These are phyloP conservation scores for Penaeus chinensis DNA, from an alignment of 1,140 invertebrate genomes.

Conservation along the genomic window DNA sequence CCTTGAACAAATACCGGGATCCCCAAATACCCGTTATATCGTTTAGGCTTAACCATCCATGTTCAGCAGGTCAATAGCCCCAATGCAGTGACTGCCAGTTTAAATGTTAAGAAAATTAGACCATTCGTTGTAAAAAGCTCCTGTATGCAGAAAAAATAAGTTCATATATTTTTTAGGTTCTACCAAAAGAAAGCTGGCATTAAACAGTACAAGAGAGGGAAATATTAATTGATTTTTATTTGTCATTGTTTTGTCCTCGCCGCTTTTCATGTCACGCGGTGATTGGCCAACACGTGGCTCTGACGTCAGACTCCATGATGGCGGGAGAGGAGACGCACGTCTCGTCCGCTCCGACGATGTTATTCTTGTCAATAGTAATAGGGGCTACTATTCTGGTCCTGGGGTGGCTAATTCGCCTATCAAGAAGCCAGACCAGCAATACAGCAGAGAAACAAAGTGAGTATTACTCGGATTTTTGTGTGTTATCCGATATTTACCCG, in stretches of 20 bases:
- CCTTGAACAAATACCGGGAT: too few relatives aligned
- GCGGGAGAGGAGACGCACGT: conserved; percentile 45
- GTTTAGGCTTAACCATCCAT: too few relatives aligned
- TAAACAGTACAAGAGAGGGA: too few relatives aligned
- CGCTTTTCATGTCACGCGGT: conserved; percentile 32
- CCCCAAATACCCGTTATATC: too few relatives aligned
- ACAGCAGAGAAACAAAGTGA: conserved; percentile 11
- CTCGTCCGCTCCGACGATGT: conserved; percentile 33
- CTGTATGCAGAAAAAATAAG: not conserved
- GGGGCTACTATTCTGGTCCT: conserved; percentile 41
- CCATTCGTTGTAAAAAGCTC: too few relatives aligned
- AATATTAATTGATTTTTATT: not conserved
- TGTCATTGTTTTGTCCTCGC: conserved; percentile 51
- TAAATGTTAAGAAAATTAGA: too few relatives aligned
- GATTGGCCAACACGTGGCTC: conserved; percentile 59
- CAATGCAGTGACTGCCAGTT: too few relatives aligned
- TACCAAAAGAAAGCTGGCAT: not conserved
- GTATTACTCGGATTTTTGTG: not conserved
- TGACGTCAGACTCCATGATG: conserved; percentile 51
- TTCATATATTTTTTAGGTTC: conserved; percentile 1
- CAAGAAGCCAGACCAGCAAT: not conserved
- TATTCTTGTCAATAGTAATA: conserved; percentile 45
- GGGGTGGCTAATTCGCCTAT: conserved; percentile 36
- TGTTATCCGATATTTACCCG: too few relatives aligned
- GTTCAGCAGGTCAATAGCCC: too few relatives aligned